These are phyloP conservation scores for Drosophila orosa DNA, from an alignment of 1,140 invertebrate genomes.

Conservation along the genomic window DNA sequence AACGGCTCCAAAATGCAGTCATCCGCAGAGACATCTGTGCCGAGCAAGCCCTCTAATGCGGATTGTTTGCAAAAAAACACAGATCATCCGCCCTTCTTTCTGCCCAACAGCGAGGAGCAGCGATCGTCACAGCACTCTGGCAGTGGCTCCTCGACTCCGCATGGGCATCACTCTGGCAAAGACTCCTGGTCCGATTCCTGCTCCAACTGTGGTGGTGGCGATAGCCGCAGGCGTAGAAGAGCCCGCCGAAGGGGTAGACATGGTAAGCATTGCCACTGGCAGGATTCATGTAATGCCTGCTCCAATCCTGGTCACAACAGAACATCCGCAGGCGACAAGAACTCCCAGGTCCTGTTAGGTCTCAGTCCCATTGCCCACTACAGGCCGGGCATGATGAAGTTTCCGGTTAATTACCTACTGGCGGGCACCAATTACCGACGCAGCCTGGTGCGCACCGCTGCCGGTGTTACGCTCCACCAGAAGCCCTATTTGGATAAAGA, in stretches of 20 bases:
- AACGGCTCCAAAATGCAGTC: not conserved
- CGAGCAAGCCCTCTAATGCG: too few species aligned
- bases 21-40: not conserved
- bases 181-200: slow-evolving; percentile 13
- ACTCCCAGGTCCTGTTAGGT: not conserved
- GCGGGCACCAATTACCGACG: slow-evolving; percentile 37
- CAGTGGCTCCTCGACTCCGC: too few species aligned
- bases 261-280: not conserved
- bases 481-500: slow-evolving; percentile 12
- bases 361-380: slow-evolving; percentile 53
- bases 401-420: slow-evolving; percentile 28
- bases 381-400: slow-evolving; percentile 40
- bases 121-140: not conserved
- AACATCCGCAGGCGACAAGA: not conserved
- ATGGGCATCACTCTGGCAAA: not conserved
- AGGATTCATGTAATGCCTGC: not conserved
- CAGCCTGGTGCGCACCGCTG: slow-evolving; percentile 59
- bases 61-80: not conserved
- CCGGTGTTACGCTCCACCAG: slow-evolving; percentile 61
- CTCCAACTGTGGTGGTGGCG: slow-evolving; percentile 6
- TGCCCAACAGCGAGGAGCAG: slow-evolving; percentile 27
- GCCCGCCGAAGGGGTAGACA: not conserved
- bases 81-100: slow-evolving; percentile 6
- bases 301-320: not conserved
- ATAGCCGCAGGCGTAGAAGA: not conserved